Evolutionary conservation across 2,797 vertebrate species (phyloP), one percentile per base, ranked within the genome.

Genomic region (Avahi laniger): DNA sequence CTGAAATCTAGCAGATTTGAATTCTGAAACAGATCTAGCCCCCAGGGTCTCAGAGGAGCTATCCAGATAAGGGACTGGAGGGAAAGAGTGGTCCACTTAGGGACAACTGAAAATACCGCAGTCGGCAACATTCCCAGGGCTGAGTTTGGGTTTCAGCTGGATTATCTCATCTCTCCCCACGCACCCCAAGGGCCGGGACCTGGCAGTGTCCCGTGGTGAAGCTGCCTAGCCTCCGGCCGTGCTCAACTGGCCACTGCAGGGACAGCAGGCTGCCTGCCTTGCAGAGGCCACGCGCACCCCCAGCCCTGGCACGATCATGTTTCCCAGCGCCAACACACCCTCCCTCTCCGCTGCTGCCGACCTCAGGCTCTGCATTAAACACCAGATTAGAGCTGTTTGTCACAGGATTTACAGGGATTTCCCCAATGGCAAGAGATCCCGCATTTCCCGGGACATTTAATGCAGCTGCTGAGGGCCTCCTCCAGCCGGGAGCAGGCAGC

Each of bases 1-100:
- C 78, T 67, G 11, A 87, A 83, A 20, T 61, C 78, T 65, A n/a
- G 61, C 59, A 41, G 81, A 72, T 52, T 73, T 65, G 59, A 69
- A 82, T 88, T 84, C 78, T 89, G 89, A 94, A 97, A 95, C 13
- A 73, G 86, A 91, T 82, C 92, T 0, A 48, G 82, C 86, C 86
- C 79, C 87, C n/a, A n/a, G 79, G 72, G 82, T 50, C 86, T 91
- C 63, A 26, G 81, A 92, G 48, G n/a, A 75, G 41, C 67, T 63
- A 57, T 41, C 38, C 82, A 15, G 69, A 90, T 48, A 72, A 48
- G 13, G 38, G 24, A 38, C 14, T 43, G n/a, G 18, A 4, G 35
- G 76, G 28, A 61, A 15, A 26, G 61, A 48, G 28, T 4, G 2
- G 33, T 63, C 88, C 50, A 33, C 5, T 12, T 59, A 11, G 17